Percentiles rank a stretch among this genome's conserved stretches.
Conservation (phyloP, 2,888 invertebrate genomes). For the Phlogophora meticulosa region DNA sequence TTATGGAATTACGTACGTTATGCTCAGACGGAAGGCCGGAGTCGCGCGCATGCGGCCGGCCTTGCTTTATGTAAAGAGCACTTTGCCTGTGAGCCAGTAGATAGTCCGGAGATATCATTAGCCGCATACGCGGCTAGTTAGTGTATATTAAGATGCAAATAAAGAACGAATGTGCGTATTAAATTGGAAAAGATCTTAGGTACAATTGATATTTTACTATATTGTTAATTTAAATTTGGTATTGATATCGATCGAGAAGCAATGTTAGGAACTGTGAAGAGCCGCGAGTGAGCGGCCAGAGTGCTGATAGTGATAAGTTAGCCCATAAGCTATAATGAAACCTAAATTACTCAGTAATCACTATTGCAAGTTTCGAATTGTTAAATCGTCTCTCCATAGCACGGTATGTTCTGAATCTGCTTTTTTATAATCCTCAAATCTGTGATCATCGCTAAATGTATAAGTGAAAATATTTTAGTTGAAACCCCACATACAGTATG, state of each 20-base stretch:
- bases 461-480: conserved; percentile 89
- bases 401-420: conserved; percentile 90
- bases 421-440: conserved; percentile 90
- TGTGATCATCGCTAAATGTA: conserved; percentile 90
- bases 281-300: conserved; percentile 83
- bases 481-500: conserved; percentile 80
- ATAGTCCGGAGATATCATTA: conserved; percentile 75
- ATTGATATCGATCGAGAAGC: conserved; percentile 89
- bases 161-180: conserved; percentile 86
- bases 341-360: conserved; percentile 90
- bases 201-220: conserved; percentile 91
- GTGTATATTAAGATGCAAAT: conserved; percentile 85
- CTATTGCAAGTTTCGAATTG: conserved; percentile 89
- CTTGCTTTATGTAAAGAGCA: conserved; percentile 65
- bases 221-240: conserved; percentile 90
- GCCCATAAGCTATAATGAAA: conserved; percentile 88
- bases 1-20: conserved; percentile 81
- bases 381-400: conserved; percentile 89
- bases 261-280: conserved; percentile 85
- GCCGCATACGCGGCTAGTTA: conserved; percentile 73
- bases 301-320: conserved; percentile 90
- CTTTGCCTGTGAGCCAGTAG: conserved; percentile 76
- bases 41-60: conserved; percentile 47
- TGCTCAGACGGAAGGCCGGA: conserved; percentile 72
- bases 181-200: conserved; percentile 90